These are phyloP conservation scores for Sphecodes monilicornis DNA, from an alignment of 2,888 invertebrate genomes.

Conservation along the genomic window DNA sequence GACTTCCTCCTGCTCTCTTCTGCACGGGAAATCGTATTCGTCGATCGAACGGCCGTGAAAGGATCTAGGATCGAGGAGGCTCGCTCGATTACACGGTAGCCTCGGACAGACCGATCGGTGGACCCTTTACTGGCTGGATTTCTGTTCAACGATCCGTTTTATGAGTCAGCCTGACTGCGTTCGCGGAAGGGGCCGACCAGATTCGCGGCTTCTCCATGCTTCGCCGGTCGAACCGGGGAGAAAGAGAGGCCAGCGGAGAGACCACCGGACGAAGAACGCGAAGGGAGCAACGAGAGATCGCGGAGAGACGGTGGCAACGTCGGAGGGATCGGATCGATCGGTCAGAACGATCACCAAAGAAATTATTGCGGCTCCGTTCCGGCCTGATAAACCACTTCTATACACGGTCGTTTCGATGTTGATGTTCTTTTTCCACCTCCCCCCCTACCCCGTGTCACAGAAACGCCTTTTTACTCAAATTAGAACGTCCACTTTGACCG, in stretches of 20 bases:
- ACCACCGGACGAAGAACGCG: background rate
- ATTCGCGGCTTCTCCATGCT: conserved; percentile 56
- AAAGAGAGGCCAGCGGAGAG: background rate
- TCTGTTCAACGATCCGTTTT: conserved; percentile 66
- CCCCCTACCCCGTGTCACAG: background rate
- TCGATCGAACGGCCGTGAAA: conserved; percentile 43
- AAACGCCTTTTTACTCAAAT: background rate
- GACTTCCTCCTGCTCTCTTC: conserved; percentile 9
- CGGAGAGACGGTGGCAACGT: conserved; percentile 11
- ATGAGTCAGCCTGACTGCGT: conserved; percentile 66
- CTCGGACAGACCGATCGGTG: conserved; percentile 43
- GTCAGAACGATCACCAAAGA: conserved; percentile 73
- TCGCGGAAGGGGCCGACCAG: conserved; percentile 59
- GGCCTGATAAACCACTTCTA: conserved; percentile 69
- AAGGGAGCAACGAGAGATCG: conserved; percentile 6
- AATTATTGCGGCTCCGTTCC: conserved; percentile 74
- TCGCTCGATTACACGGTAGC: conserved; percentile 66
- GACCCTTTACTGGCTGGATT: conserved; percentile 58
- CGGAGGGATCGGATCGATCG: conserved; percentile 68
- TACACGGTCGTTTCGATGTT: conserved; percentile 40
- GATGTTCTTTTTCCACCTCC: conserved; percentile 17
- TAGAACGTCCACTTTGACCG: conserved; percentile 4
- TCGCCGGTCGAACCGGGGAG: conserved; percentile 32
- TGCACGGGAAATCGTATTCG: conserved; percentile 30
- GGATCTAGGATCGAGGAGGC: conserved; percentile 57